Conservation (phyloP, 2,113 vertebrate genomes). For the Brachyhypopomus occidentalis region DNA sequence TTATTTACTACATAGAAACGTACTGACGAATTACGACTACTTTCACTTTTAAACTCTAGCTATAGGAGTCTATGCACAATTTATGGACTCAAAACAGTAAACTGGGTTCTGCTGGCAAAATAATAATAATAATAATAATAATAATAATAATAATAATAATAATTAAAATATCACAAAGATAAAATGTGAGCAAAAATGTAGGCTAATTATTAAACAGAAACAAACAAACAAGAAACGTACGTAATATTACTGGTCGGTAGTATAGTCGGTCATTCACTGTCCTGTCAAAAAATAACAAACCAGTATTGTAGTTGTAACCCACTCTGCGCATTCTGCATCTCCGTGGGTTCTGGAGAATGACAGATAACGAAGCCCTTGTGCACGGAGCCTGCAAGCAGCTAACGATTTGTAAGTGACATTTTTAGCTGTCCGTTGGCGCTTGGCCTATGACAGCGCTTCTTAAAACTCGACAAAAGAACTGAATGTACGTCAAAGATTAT, state of each 20-base stretch:
- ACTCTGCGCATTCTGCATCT: conserved; percentile 42
- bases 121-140: too few relatives aligned
- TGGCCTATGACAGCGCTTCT: not conserved
- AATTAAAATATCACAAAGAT: too few relatives aligned
- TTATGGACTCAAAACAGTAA: too few relatives aligned
- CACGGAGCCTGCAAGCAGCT: not conserved
- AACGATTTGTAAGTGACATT: not conserved
- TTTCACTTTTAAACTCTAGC: too few relatives aligned
- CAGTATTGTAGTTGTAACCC: conserved; percentile 16
- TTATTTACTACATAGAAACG: not conserved
- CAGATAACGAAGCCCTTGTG: conserved; percentile 37
- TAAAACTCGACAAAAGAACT: not conserved
- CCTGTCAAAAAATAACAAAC: conserved; percentile 13
- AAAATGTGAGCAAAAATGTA: too few relatives aligned
- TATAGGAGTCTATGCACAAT: too few relatives aligned
- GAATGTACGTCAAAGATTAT: conserved; percentile 8
- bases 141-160: too few relatives aligned
- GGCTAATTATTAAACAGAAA: too few relatives aligned
- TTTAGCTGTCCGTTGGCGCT: not conserved
- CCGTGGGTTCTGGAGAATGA: conserved; percentile 6
- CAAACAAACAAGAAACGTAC: too few relatives aligned
- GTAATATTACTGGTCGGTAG: too few relatives aligned
- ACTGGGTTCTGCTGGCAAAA: too few relatives aligned
- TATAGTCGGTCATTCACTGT: not conserved
- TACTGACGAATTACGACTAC: too few relatives aligned